phyloP scores from a whole-genome alignment of 2,113 vertebrate species.

The Heloderma charlesbogerti region DNA sequence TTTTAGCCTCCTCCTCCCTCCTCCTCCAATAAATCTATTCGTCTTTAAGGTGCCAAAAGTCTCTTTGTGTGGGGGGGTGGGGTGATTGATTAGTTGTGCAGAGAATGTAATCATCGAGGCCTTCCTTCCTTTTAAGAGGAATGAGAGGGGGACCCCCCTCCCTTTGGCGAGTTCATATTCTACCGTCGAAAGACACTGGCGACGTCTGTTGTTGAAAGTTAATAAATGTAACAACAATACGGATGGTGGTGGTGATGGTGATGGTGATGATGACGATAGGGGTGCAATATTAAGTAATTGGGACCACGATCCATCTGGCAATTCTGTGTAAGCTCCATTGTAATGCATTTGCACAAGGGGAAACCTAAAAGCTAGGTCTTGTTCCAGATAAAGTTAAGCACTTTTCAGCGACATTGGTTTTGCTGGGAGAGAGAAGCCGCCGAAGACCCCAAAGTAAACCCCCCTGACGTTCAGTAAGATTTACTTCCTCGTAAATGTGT shows the following conservation, averaged over 20 bases:
- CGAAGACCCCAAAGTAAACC: not conserved
- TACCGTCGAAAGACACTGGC: constrained; percentile 49
- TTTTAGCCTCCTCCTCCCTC: too few species aligned
- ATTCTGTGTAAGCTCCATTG: not conserved
- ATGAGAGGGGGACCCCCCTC: not conserved
- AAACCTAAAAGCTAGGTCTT: not conserved
- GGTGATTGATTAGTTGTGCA: constrained; percentile 58
- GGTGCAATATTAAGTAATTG: not conserved
- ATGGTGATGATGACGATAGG: too few species aligned
- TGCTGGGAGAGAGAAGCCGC: too few species aligned
- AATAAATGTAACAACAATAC: not conserved
- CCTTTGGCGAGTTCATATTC: constrained; percentile 62
- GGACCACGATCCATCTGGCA: not conserved
- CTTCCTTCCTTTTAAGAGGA: constrained; percentile 61
- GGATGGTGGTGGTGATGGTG: not conserved
- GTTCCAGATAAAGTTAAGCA: not conserved
- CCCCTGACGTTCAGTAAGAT: not conserved
- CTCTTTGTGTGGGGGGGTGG: not conserved
- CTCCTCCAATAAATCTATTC: too few species aligned
- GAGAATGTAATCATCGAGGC: constrained; percentile 63
- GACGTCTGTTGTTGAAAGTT: constrained; percentile 10
- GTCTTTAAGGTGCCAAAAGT: not conserved
- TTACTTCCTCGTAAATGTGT: not conserved
- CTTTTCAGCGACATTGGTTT: not conserved
- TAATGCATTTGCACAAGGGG: not conserved